Evolutionary conservation across 1,140 invertebrate genomes (phyloP), one percentile per base, ranked within the genome.

Genomic region (Drosophila arizonae): DNA sequence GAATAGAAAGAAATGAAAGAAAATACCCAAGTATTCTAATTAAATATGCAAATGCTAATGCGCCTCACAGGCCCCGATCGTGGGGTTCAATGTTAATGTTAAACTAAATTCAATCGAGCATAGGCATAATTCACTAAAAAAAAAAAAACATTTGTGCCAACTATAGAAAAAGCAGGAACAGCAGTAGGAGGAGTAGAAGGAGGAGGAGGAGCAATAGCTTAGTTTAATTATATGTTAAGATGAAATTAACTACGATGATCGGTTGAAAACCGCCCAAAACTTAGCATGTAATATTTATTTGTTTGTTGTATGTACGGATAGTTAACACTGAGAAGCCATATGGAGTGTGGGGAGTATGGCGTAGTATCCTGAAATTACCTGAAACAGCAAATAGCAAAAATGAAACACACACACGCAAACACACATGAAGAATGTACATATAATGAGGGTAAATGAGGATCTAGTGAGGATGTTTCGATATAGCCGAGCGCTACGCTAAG

Each of bases 201-300:
- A 50, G 48, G 39, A 52, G 17, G 17, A 8, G 13, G 13, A 15
- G 43, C 1, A 65, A 41, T 81, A 81, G 75, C 69, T 64, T 79
- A 81, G 76, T 79, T 76, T 81, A 84, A 72, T 65, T 74, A 77
- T 54, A 68, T 17, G 61, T 67, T 69, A 69, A 54, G 54, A 48
- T 46, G 17, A 48, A 65, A 28, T 55, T 36, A 76, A 72, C 75
- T 72, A 69, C 81, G 81, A 87, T 46, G 82, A 87, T 79, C 84
- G 82, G 82, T 87, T 87, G 6, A 82, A 86, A 86, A 87, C 82
- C 82, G 84, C 76, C 68, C 60, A 70, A 76, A 80, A 67, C 46
- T 30, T 87, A 87, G 85, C 64, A 51, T 80, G 63, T 84, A 87
- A 87, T 88, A 87, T 87, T 87, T 88, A 86, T 86, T 86, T 79